Evolutionary conservation across 2,797 vertebrate species (phyloP).

Genomic region (Lacerta viridis): DNA sequence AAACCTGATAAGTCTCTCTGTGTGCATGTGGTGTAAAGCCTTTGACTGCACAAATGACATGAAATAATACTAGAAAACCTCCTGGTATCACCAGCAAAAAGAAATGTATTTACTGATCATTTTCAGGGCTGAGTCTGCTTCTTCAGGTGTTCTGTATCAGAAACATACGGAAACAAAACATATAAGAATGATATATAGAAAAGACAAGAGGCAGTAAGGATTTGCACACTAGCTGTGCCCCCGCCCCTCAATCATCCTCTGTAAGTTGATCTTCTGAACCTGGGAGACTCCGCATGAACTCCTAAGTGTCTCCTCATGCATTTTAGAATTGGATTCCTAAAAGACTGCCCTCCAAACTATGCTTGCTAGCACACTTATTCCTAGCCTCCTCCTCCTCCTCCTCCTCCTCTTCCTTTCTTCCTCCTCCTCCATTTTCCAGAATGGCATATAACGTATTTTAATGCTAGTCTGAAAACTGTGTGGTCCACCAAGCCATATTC

Average conservation of each 20-base stretch:
- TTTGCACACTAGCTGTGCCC: too few species aligned
- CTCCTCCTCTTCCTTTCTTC: neutral
- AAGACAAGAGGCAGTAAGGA: too few species aligned
- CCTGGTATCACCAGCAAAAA: slow-evolving; percentile 58
- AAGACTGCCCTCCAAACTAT: too few species aligned
- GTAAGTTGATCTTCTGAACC: too few species aligned
- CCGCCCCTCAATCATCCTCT: too few species aligned
- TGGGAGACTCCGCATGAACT: too few species aligned
- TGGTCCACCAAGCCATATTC: neutral
- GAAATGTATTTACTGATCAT: neutral
- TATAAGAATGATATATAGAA: too few species aligned
- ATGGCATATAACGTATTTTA: neutral
- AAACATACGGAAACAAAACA: too few species aligned
- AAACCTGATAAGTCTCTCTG: slow-evolving; percentile 40
- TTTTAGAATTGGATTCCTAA: too few species aligned
- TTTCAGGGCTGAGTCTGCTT: neutral
- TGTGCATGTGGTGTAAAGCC: neutral
- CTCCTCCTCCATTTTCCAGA: too few species aligned
- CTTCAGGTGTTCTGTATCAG: too few species aligned
- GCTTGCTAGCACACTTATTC: neutral
- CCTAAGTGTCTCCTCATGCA: too few species aligned
- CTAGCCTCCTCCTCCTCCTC: neutral
- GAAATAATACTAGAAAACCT: slow-evolving; percentile 51
- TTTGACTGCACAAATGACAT: slow-evolving; percentile 52
- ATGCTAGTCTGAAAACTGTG: neutral